Evolutionary conservation across 2,888 invertebrate genomes (phyloP), one percentile per base, ranked within the genome.

Genomic region (Rhopalosiphum nymphaeae): DNA sequence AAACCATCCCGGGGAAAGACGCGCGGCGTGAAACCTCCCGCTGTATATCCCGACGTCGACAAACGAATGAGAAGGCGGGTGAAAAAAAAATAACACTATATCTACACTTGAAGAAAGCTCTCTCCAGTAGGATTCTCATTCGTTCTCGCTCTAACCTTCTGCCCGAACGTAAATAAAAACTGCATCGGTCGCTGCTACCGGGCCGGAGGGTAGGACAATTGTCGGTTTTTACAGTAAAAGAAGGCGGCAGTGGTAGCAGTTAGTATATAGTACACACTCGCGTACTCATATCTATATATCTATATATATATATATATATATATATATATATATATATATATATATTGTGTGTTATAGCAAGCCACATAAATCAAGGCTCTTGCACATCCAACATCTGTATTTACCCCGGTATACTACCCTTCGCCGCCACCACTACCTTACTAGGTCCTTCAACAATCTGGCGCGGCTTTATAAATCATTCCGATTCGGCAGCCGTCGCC

Each of bases 321-420:
- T 46, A 86, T 29, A 86, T 29, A n/a, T n/a, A 16, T 67, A 46
- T 85, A 46, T 86, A 86, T 86, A 86, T 86, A 86, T 29, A 86
- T 46, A 86, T 29, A 86, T 29, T 49, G 36, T 42, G 89, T 46
- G 56, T 53, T 36, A 56, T 56, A 86, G 26, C 46, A 86, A 86
- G 89, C 84, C 92, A 89, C 93, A 93, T 93, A 93, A 93, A 93
- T 93, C 93, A 93, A 89, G 44, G 36, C 85, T 91, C 53, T 84
- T 42, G 93, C 89, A 93, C 93, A 93, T 93, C 93, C 93, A 93
- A 93, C 93, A 93, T 93, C 93, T 93, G 93, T 93, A 93, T 93
- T 93, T 93, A 87, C 89, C 93, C 89, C 56, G 92, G 36, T 49
- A 78, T 78, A 29, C 78, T 78, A 36, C 78, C 78, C 91, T n/a